These are phyloP conservation scores for Nothura maculosa DNA, from an alignment of 2,797 vertebrate genomes.

Conservation along the genomic window DNA sequence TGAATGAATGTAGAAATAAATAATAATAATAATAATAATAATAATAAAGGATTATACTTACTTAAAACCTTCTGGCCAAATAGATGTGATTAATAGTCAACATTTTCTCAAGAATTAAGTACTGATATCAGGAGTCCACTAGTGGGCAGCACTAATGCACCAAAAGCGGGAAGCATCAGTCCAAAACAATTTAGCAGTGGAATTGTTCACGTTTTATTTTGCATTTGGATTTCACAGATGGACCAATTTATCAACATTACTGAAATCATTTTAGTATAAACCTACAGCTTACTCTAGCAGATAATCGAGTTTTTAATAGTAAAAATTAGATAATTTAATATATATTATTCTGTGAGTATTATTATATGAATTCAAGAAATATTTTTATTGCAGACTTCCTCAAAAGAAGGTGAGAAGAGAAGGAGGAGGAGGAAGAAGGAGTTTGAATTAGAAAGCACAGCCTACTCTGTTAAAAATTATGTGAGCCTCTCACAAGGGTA, in stretches of 20 bases:
- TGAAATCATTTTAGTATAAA: neutral
- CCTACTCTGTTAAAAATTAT: neutral
- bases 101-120: neutral
- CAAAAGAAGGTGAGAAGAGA: neutral
- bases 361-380: neutral
- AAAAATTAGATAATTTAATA: neutral
- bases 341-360: neutral
- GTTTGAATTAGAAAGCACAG: neutral
- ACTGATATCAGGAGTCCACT: neutral
- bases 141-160: neutral
- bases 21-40: neutral
- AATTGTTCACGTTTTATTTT: neutral
- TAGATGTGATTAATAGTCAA: neutral
- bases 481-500: neutral
- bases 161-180: neutral
- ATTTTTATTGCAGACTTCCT: neutral
- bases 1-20: neutral
- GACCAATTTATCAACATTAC: neutral
- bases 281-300: neutral
- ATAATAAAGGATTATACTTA: neutral
- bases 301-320: neutral
- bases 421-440: rapidly evolving
- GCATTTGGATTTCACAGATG: neutral
- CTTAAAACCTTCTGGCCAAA: neutral
- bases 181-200: neutral